Evolutionary conservation across 2,888 invertebrate species (phyloP).

Genomic region (Adelognathus sp.): DNA sequence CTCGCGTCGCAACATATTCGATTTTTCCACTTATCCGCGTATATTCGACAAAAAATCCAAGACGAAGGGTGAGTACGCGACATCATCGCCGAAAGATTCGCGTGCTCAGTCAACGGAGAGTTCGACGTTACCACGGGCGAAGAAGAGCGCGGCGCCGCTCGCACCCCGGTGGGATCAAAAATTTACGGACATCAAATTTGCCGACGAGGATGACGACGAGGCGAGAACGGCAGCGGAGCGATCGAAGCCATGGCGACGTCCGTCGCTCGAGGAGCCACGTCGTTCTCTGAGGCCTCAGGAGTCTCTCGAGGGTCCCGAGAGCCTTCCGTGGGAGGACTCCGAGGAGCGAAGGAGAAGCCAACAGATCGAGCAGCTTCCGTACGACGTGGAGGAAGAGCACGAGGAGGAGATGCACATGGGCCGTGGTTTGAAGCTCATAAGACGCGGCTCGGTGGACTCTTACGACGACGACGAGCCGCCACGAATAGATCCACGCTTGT

Average conservation of each 20-base stretch:
- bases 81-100: slow-evolving; percentile 82
- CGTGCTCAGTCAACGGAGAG: slow-evolving; percentile 83
- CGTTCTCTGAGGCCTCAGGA: slow-evolving; percentile 71
- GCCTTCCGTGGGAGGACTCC: slow-evolving; percentile 63
- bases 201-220: slow-evolving; percentile 69
- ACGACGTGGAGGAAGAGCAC: slow-evolving; percentile 53
- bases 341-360: slow-evolving; percentile 50
- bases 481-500: slow-evolving; percentile 69
- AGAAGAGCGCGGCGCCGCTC: slow-evolving; percentile 81
- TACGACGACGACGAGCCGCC: slow-evolving; percentile 61
- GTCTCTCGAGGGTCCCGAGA: slow-evolving; percentile 58
- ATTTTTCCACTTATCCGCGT: slow-evolving; percentile 90
- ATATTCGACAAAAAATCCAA: slow-evolving; percentile 82
- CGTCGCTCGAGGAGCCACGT: slow-evolving; percentile 75
- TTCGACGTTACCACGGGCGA: slow-evolving; percentile 85
- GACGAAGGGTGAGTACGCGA: slow-evolving; percentile 79
- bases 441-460: slow-evolving; percentile 61
- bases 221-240: slow-evolving; percentile 66
- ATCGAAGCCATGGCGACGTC: slow-evolving; percentile 76
- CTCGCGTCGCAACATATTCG: slow-evolving; percentile 85
- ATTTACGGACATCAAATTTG: slow-evolving; percentile 75
- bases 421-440: slow-evolving; percentile 51
- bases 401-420: slow-evolving; percentile 55
- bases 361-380: slow-evolving; percentile 43
- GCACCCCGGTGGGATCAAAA: slow-evolving; percentile 82